Evolutionary conservation across 53 echinoderm and acorn worm species (phyloP), one percentile per base, ranked within the genome.

Genomic region (Holothuria scabra): DNA sequence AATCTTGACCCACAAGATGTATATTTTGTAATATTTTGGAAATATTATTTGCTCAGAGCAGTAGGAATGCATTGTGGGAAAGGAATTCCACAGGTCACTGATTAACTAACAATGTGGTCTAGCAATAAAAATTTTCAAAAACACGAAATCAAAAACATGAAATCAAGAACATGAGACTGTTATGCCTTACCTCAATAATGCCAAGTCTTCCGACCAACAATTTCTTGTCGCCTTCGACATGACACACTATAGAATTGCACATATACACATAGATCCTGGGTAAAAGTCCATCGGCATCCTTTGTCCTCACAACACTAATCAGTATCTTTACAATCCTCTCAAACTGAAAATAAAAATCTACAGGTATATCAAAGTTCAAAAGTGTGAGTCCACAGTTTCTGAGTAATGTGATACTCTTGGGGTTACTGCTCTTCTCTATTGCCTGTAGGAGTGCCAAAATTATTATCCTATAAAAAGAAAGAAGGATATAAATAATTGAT

Each of bases 201-300:
- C 94, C 97, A 28, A 97, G 83, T 29, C 82, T 86, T 24, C 97
- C 97, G 8, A 97, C 92, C 28, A 85, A 85, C 74, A 90, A 89
- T 83, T 97, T 97, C 79, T 94, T 90, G 16, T 90, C 92, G 3
- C 97, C 97, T 62, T 97, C 97, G 20, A 97, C 97, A 30, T 97
- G 97, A 66, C 97, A 97, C 12, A 97, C 97, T 18, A 97, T 97
- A 19, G 94, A 90, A 83, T 97, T 97, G 68, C 97, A 97, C 97
- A 97, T 94, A 81, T 94, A 92, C 19, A 94, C 97, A 33, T 92
- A 94, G 22, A 97, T 88, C 28, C 94, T 74, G 58, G 95, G 94
- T 3, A 97, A 87, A 56, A 97, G 87, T 19, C 92, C 94, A 32
- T 92, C 92, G 4, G 88, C 65, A 74, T 91, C 92, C 80, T 97